Base-by-base conservation (phyloP, 2,888 invertebrate genomes). In the Heteromurus nitidus region DNA sequence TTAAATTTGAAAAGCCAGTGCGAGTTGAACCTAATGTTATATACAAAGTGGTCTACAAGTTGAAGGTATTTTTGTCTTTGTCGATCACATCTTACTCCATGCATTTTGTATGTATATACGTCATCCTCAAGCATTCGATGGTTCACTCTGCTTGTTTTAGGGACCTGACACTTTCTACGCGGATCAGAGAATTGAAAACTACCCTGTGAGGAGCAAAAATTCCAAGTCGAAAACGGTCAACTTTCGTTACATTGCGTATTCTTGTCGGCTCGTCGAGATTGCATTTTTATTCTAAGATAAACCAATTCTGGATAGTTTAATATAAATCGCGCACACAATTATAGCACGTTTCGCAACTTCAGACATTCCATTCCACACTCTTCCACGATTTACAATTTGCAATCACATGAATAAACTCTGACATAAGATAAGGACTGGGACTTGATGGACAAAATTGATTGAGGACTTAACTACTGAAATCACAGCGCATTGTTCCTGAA, bases 161-260 rank as follows among this genome's bases (percentile, higher is more conserved):
- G 82, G 82, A 11, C 82, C 82, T 36, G 82, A 82, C 26, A 82
- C 82, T 18, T 82, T 79, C n/a, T 82, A 77, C 30, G 82, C 82
- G 18, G 82, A 82, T 68, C 82, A 82, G 22, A 44, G 82, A 24
- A 79, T 82, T 28, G 82, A 82, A 30, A 70, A 76, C 18, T 82
- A 73, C 11, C 82, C 77, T 13, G 82, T 82, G 20, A 22, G 58
- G 30, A 74, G 68, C 42, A 72, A 70, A n/a, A 72, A 58, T 26
- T 67, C 75, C 1, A 81, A 81, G 67, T 70, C 69, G 11, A 82
- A 82, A 68, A 82, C 77, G 1, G 82, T 82, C 16, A 82, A 82
- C 31, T 82, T 82, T 36, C 44, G 73, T 18, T 82, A 79, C 62
- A 77, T 77, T 30, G 82, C 82, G 0, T 82, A 82, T 24, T 79